Evolutionary conservation across 1,140 invertebrate genomes (phyloP).

Genomic region (Sweltsa coloradensis): DNA sequence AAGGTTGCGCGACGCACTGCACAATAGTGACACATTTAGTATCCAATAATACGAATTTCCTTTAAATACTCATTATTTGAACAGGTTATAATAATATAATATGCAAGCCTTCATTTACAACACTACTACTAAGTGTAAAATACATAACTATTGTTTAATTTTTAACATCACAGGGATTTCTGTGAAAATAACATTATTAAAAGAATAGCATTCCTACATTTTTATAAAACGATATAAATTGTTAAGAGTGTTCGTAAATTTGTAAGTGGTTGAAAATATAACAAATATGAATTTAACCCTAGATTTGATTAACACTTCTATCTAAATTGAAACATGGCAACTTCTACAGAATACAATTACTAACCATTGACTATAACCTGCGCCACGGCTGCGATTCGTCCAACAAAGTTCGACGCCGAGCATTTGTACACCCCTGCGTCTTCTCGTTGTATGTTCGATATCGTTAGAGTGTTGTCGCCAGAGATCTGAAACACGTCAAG

Average conservation of each 20-base stretch:
- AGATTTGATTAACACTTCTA: too few species aligned
- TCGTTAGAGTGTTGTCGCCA: constrained; percentile 45
- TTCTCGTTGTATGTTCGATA: constrained; percentile 40
- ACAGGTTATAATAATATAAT: too few species aligned
- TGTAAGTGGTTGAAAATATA: constrained; percentile 4
- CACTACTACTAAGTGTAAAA: too few species aligned
- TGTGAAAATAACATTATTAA: too few species aligned
- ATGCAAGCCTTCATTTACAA: too few species aligned
- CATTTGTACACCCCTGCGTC: constrained; percentile 62
- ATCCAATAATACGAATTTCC: too few species aligned
- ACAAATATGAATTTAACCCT: too few species aligned
- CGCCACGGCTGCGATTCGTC: constrained; percentile 48
- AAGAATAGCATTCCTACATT: not conserved
- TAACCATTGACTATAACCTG: constrained; percentile 55
- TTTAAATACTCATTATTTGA: too few species aligned
- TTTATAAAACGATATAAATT: not conserved
- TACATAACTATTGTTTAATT: too few species aligned
- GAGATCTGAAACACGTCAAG: constrained; percentile 18
- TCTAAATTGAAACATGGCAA: constrained; percentile 56
- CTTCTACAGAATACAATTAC: constrained; percentile 37
- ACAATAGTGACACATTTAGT: too few species aligned
- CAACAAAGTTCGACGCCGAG: constrained; percentile 51
- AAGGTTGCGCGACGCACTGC: too few species aligned
- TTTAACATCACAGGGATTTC: too few species aligned
- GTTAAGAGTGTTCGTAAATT: not conserved